These are phyloP conservation scores for Microctenopoma lineatum DNA, from an alignment of 2,797 vertebrate genomes.

Conservation along the genomic window DNA sequence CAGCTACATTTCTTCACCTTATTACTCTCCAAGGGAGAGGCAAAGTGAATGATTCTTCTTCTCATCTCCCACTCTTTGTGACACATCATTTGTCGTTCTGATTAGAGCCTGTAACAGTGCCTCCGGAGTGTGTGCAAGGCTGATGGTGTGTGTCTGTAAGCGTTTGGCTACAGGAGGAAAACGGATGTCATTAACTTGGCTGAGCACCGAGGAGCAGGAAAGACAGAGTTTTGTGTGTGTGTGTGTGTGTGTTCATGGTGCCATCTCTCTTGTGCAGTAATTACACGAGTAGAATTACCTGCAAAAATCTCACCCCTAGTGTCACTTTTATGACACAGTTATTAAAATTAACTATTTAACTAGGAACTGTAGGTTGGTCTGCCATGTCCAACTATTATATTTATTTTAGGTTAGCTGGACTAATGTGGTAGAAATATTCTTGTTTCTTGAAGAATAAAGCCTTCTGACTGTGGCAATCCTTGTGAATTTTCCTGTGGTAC, in stretches of 20 bases:
- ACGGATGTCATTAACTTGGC: constrained; percentile 46
- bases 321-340: not conserved
- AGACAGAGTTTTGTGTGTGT: constrained; percentile 8
- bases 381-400: not conserved
- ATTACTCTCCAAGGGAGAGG: constrained; percentile 53
- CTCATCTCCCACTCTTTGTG: constrained; percentile 68
- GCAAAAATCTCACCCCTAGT: not conserved
- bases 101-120: constrained; percentile 63
- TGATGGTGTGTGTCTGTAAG: constrained; percentile 47
- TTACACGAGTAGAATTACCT: not conserved
- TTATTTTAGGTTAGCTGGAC: not conserved
- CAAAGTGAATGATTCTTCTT: constrained; percentile 60
- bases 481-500: not conserved
- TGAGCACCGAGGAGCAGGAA: constrained; percentile 12
- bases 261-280: not conserved
- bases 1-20: constrained; percentile 65
- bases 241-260: not conserved
- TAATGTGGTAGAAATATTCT: not conserved
- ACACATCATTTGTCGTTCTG: constrained; percentile 74
- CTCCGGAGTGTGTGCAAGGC: constrained; percentile 49
- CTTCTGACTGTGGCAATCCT: not conserved
- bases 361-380: not conserved
- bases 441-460: not conserved
- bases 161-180: constrained; percentile 46
- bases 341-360: not conserved